Conservation (phyloP, 2,113 vertebrate genomes). For the Oncorhynchus keta region DNA sequence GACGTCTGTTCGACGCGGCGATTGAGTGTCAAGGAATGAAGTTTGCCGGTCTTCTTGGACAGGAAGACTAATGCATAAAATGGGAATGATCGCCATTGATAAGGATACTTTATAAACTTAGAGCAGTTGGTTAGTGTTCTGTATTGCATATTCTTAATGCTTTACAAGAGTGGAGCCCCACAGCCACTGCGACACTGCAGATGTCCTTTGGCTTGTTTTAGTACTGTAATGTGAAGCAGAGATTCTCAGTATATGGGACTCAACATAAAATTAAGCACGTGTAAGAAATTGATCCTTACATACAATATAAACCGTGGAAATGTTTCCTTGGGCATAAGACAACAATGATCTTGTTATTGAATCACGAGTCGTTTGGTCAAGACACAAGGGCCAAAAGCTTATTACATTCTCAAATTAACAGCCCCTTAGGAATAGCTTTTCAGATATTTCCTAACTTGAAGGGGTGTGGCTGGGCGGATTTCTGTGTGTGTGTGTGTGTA, state of each 20-base stretch:
- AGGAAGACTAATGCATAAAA: too few species aligned
- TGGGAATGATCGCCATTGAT: too few species aligned
- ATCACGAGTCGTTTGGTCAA: slow-evolving; percentile 54
- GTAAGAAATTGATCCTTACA: not conserved
- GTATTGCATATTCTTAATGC: too few species aligned
- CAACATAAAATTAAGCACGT: not conserved
- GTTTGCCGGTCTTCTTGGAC: too few species aligned
- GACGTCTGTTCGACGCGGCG: too few species aligned
- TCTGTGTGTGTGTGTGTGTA: slow-evolving; percentile 18
- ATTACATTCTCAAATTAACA: slow-evolving; percentile 24
- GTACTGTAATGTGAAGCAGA: not conserved
- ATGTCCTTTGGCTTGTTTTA: not conserved
- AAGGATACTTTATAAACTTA: too few species aligned
- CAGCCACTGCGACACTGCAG: not conserved
- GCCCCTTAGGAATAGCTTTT: slow-evolving; percentile 29
- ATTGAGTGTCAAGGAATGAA: too few species aligned
- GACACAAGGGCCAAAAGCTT: slow-evolving; percentile 44
- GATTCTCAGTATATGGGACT: too few species aligned
- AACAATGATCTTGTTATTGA: slow-evolving; percentile 49
- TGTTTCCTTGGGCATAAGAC: not conserved
- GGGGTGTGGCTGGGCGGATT: slow-evolving; percentile 58
- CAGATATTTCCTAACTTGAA: slow-evolving; percentile 54
- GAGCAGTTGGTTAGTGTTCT: too few species aligned
- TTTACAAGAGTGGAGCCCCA: too few species aligned
- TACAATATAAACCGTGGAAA: not conserved